Evolutionary conservation across 2,888 invertebrate genomes (phyloP).

Genomic region (Tachina lurida): DNA sequence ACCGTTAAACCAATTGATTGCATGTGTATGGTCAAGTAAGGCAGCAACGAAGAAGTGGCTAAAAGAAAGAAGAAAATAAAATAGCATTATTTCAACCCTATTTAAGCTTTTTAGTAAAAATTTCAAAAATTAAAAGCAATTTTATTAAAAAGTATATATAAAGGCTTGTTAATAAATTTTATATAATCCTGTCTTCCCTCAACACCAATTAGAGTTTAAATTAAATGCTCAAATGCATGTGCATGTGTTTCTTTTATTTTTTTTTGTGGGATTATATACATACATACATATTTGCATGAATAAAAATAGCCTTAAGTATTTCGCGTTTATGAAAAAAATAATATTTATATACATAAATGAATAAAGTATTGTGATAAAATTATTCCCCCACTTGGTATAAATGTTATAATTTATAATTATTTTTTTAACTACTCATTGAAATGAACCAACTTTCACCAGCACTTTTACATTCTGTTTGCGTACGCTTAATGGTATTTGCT

Average conservation of each 20-base stretch:
- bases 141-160: not conserved
- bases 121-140: not conserved
- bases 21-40: constrained; percentile 95
- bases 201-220: not conserved
- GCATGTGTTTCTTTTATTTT: not conserved
- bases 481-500: not conserved
- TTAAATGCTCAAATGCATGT: constrained; percentile 19
- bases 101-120: too few relatives aligned
- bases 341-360: constrained; percentile 9
- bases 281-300: not conserved
- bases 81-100: too few relatives aligned
- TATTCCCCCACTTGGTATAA: constrained; percentile 22
- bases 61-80: constrained; percentile 51
- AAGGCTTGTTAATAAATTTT: not conserved
- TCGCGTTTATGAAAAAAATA: constrained; percentile 9
- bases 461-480: constrained; percentile 8
- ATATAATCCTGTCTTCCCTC: not conserved
- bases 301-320: constrained; percentile 38
- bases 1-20: constrained; percentile 93
- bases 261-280: not conserved
- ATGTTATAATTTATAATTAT: constrained; percentile 41
- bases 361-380: constrained; percentile 39
- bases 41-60: constrained; percentile 92
- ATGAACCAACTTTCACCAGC: not conserved
- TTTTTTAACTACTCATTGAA: constrained; percentile 27